phyloP scores from a whole-genome alignment of 2,797 vertebrate genomes.

The Furcifer pardalis region DNA sequence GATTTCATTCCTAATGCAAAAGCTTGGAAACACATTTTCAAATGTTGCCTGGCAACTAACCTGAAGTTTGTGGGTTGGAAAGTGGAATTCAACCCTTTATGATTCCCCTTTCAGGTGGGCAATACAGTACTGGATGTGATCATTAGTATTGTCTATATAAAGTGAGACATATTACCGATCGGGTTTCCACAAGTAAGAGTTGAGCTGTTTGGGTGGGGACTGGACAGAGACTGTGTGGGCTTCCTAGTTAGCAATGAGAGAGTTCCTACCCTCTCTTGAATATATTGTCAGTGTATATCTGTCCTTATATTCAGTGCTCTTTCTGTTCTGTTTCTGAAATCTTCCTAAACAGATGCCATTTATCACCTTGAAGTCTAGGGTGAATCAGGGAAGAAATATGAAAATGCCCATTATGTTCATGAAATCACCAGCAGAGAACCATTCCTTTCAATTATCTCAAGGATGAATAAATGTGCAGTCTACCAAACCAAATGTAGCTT shows the following conservation, averaged over 20 bases:
- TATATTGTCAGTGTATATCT: not conserved
- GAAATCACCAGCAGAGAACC: not conserved
- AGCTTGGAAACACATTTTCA: not conserved
- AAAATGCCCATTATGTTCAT: not conserved
- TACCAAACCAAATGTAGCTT: not conserved
- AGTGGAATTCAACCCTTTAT: constrained; percentile 5
- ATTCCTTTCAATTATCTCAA: not conserved
- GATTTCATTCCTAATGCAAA: not conserved
- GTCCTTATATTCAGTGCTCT: not conserved
- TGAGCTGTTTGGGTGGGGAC: not conserved
- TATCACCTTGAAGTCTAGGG: fast-evolving
- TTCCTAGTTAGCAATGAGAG: not conserved
- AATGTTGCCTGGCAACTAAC: constrained; percentile 54
- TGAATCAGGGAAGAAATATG: not conserved
- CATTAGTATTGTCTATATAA: not conserved
- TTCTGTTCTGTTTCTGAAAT: fast-evolving
- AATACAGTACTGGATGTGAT: not conserved
- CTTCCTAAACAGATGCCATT: fast-evolving
- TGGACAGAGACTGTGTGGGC: not conserved
- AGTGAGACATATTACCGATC: not conserved
- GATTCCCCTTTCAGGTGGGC: not conserved
- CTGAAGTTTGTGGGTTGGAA: not conserved
- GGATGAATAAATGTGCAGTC: not conserved
- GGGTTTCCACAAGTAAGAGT: not conserved
- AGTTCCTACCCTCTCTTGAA: fast-evolving